These are phyloP conservation scores for Himalopsyche phryganea DNA, from an alignment of 1,140 invertebrate genomes.

Conservation along the genomic window DNA sequence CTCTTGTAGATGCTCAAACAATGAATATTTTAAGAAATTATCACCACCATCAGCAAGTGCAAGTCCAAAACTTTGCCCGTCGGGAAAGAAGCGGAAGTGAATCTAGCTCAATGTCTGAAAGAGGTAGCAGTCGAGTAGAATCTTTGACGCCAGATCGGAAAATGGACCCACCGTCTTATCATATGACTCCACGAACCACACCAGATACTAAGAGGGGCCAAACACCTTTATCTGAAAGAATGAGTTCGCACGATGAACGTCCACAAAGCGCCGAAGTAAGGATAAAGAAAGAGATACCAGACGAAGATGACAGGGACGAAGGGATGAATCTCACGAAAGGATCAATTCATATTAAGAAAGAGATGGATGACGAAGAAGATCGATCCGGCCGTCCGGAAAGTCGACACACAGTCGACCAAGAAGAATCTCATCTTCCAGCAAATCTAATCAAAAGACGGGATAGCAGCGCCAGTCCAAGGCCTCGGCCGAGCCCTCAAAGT, in stretches of 20 bases:
- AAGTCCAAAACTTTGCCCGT: slow-evolving; percentile 55
- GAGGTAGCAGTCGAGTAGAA: slow-evolving; percentile 70
- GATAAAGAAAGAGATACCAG: slow-evolving; percentile 51
- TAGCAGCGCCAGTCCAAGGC: slow-evolving; percentile 48
- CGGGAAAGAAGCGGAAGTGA: slow-evolving; percentile 80
- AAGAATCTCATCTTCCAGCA: slow-evolving; percentile 30
- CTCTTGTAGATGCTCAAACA: slow-evolving; percentile 79
- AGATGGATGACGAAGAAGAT: slow-evolving; percentile 54
- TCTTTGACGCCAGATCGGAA: slow-evolving; percentile 74
- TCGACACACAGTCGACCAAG: slow-evolving; percentile 50
- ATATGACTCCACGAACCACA: slow-evolving; percentile 67
- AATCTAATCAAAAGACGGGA: slow-evolving; percentile 32
- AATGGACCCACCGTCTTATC: slow-evolving; percentile 59
- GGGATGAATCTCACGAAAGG: slow-evolving; percentile 48
- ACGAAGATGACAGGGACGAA: slow-evolving; percentile 51
- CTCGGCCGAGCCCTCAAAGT: slow-evolving; percentile 57
- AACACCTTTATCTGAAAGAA: slow-evolving; percentile 47
- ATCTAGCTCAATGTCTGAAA: slow-evolving; percentile 79
- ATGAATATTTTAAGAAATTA: slow-evolving; percentile 78
- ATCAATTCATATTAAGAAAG: slow-evolving; percentile 54
- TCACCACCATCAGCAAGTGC: slow-evolving; percentile 60
- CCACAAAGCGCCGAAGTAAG: slow-evolving; percentile 34
- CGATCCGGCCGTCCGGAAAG: slow-evolving; percentile 51
- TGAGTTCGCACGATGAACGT: slow-evolving; percentile 30
- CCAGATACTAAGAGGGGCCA: slow-evolving; percentile 63